Evolutionary conservation across 2,113 vertebrate genomes (phyloP).

Genomic region (Equus quagga): DNA sequence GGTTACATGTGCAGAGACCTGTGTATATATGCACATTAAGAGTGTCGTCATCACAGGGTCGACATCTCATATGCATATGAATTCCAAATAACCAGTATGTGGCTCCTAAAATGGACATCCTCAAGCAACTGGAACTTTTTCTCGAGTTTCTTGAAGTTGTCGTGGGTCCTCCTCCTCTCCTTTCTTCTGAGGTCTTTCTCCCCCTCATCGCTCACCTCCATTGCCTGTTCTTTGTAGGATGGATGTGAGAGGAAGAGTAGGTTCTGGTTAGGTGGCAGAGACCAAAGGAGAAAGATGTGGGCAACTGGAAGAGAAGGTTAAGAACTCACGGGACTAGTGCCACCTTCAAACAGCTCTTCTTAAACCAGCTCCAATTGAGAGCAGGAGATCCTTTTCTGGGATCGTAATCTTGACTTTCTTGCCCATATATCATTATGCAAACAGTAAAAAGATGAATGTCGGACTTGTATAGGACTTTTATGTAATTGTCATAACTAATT

Average conservation of each 20-base stretch:
- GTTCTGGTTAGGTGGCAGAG: not conserved
- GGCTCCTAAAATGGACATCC: not conserved
- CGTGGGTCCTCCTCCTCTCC: not conserved
- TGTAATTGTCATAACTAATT: conserved; percentile 36
- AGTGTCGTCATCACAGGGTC: not conserved
- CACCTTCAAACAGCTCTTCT: not conserved
- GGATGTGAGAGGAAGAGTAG: not conserved
- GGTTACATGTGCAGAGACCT: not conserved
- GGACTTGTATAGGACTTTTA: not conserved
- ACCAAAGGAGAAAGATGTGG: not conserved
- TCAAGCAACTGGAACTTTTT: not conserved
- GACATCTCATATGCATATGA: not conserved
- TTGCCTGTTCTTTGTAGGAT: not conserved
- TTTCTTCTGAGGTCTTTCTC: not conserved
- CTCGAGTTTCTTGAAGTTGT: not conserved
- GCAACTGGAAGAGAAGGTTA: not conserved
- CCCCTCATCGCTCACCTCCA: too few relatives aligned
- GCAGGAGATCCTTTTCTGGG: not conserved
- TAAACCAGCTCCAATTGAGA: not conserved
- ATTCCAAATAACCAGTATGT: not conserved
- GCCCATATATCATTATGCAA: not conserved
- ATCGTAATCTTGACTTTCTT: not conserved
- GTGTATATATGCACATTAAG: not conserved
- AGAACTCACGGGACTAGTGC: not conserved
- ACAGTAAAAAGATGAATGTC: not conserved